Evolutionary conservation across 92 coral and sea anemone species (phyloP), one percentile per base, ranked within the genome.

Genomic region (Micromussa lordhowensis): DNA sequence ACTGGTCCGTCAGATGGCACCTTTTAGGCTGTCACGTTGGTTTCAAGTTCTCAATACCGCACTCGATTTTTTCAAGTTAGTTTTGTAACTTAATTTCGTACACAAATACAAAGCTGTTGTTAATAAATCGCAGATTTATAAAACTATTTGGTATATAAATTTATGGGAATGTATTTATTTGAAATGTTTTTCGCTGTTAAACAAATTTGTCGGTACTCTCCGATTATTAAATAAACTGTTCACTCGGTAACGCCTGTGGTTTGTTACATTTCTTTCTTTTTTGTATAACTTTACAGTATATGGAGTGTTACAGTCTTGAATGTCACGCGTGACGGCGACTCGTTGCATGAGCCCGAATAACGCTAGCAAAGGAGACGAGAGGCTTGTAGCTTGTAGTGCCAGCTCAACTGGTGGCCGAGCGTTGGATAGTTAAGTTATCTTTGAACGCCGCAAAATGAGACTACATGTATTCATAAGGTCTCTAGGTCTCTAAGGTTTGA

Each of bases 51-150:
- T 31, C 54, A 44, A 53, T 36, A 19, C 54, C 29, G 59, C 22
- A 14, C 44, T 55, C 7, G 19, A 7, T 22, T 51, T 57, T 54
- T 30, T 21, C 32, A n/a, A 51, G 35, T 51, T 26, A 28, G 70
- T 61, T 57, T 57, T 32, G 26, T 82, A 83, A 83, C 59, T 84
- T 73, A 72, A 35, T 57, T 72, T 72, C 72, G 58, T 84, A 57
- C 87, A 54, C 30, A 69, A 44, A 35, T 73, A 73, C 87, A 70
- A 71, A 54, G 14, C 68, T 61, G 78, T 28, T 74, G 87, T 84
- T 84, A 84, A 53, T 72, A 57, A 84, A 74, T 82, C 53, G 16
- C 34, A 83, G 87, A 83, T 83, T 70, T 82, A 14, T 68, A 54
- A 74, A 34, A 75, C 79, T 57, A 71, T 83, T 83, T 83, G 78